Base-by-base conservation (phyloP, 1,140 invertebrate species). In the Cydia amplana region DNA sequence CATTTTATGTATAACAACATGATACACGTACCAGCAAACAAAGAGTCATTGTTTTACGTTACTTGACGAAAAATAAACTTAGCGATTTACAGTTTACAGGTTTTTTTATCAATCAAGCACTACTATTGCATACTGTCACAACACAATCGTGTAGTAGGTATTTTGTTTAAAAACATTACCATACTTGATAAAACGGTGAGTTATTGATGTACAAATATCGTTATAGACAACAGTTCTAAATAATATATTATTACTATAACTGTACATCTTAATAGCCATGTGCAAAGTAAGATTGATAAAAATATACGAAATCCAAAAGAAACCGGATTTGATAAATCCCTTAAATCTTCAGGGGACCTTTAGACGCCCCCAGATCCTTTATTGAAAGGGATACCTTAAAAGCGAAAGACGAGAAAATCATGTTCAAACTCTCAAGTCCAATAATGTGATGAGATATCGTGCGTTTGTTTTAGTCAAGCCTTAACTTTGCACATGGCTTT, bases 401-500 rank as follows among this genome's bases (percentile, higher is more conserved):
- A 70, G 65, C 65, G 36, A 40, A 40, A 70, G 75, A 78, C 63
- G 77, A 78, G 75, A 78, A 78, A 78, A 74, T 76, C 77, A 40
- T 74, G 73, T 78, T 28, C 60, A 67, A 76, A 78, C 63, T 78
- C 36, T 64, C 36, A 78, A 82, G 83, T 85, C 85, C 82, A 86
- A 83, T 83, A 84, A 80, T 82, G 77, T 79, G 77, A 70, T 78
- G 78, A 83, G 82, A 79, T 83, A 79, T 78, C 76, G 73, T 70
- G 74, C 74, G 77, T 78, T 73, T 75, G 46, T 78, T 75, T 73
- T 55, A 78, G 64, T 78, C 65, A 72, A 78, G 63, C 43, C 70
- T 79, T 78, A 83, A 85, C 78, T 85, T 84, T 79, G 79, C 75
- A 80, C 79, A 84, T 81, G 83, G 77, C 79, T 86, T 83, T 78